Evolutionary conservation across 2,113 vertebrate species (phyloP).

Genomic region (Cercopithecus mona): DNA sequence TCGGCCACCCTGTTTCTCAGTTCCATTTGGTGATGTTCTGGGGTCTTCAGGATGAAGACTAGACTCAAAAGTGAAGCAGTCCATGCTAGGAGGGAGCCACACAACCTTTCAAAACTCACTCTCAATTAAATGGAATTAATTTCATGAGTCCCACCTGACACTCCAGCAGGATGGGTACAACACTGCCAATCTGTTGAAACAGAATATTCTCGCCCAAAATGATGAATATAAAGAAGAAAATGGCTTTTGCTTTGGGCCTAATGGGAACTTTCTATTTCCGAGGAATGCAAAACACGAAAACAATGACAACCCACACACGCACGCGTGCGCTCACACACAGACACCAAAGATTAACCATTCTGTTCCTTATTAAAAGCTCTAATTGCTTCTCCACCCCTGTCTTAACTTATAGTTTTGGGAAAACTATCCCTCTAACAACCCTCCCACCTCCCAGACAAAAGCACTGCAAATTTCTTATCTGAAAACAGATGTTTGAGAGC

Average conservation of each 20-base stretch:
- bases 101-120: neutral
- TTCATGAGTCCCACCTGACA: too few relatives aligned
- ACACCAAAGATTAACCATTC: fast-evolving
- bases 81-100: fast-evolving
- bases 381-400: neutral
- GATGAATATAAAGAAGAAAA: fast-evolving
- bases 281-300: neutral
- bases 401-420: fast-evolving
- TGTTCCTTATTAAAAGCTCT: neutral
- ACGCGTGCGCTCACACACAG: neutral
- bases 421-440: fast-evolving
- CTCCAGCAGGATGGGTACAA: neutral
- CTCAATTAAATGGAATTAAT: neutral
- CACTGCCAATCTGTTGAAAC: neutral
- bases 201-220: neutral
- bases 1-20: fast-evolving
- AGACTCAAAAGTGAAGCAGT: fast-evolving
- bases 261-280: neutral
- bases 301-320: neutral
- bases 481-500: neutral
- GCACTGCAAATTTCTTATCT: neutral
- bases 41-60: fast-evolving
- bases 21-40: fast-evolving
- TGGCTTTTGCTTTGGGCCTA: neutral
- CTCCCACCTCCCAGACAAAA: neutral